Conservation (phyloP, 2,888 invertebrate species). For the Apoda limacodes region DNA sequence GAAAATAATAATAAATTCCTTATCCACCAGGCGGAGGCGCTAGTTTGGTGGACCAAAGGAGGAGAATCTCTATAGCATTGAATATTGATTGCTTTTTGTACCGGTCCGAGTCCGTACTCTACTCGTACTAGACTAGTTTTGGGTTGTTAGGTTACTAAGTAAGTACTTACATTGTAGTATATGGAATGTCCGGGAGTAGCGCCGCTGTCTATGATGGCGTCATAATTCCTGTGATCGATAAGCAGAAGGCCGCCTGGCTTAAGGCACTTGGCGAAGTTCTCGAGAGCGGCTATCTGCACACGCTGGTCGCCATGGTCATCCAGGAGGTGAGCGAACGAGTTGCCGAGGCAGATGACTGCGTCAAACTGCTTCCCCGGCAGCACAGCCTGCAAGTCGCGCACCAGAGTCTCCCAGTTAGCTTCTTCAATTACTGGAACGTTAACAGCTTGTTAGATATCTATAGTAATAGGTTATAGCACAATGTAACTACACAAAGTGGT, state of each 20-base stretch:
- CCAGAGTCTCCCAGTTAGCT: constrained; percentile 88
- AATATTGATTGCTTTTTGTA: too few relatives aligned
- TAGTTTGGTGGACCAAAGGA: too few relatives aligned
- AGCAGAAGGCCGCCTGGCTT: constrained; percentile 87
- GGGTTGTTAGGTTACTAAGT: too few relatives aligned
- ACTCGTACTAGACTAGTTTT: too few relatives aligned
- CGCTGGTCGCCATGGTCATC: constrained; percentile 84
- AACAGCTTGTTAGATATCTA: background rate
- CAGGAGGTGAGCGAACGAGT: constrained; percentile 91
- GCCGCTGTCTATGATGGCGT: constrained; percentile 82
- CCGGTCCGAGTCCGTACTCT: too few relatives aligned
- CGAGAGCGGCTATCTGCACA: constrained; percentile 81
- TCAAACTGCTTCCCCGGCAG: constrained; percentile 79
- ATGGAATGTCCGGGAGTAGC: constrained; percentile 85
- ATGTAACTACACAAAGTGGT: too few relatives aligned
- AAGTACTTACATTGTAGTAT: constrained; percentile 85
- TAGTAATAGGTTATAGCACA: too few relatives aligned
- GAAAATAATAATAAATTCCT: too few relatives aligned
- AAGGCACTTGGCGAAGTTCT: constrained; percentile 84
- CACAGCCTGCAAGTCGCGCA: constrained; percentile 75
- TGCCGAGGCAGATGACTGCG: constrained; percentile 90
- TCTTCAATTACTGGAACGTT: constrained; percentile 85
- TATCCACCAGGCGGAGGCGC: too few relatives aligned
- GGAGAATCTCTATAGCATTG: too few relatives aligned
- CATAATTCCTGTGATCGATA: constrained; percentile 92